Percentiles rank a stretch among this genome's conserved stretches.
These are phyloP conservation scores for Formica selysi DNA, from an alignment of 1,140 invertebrate genomes.

Conservation along the genomic window DNA sequence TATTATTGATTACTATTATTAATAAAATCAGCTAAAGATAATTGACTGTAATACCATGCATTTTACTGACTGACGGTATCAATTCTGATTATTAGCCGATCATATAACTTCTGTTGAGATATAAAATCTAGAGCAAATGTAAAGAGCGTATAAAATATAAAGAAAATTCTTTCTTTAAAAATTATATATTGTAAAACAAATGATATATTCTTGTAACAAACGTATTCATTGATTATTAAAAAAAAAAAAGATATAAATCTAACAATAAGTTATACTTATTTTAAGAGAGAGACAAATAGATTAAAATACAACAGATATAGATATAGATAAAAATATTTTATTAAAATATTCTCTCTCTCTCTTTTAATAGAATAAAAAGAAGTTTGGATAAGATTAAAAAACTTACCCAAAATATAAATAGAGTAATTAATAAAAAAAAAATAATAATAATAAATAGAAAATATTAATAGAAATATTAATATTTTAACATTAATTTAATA, in stretches of 20 bases:
- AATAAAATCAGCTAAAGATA: constrained; percentile 9
- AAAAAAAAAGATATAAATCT: background rate
- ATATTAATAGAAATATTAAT: background rate
- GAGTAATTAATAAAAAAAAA: too few relatives aligned
- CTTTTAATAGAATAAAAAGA: background rate
- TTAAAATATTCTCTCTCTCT: too few relatives aligned
- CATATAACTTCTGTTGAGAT: background rate
- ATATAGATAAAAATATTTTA: constrained; percentile 3
- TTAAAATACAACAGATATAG: background rate
- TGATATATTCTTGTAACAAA: background rate
- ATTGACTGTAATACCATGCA: background rate
- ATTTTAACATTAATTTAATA: too few relatives aligned
- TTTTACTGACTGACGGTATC: constrained; percentile 3
- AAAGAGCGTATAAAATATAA: background rate
- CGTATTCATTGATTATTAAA: background rate
- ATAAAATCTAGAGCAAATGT: background rate
- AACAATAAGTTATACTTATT: background rate
- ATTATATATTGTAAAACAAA: background rate
- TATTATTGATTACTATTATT: background rate
- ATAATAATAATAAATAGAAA: too few relatives aligned
- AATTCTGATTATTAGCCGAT: constrained; percentile 10
- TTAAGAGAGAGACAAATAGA: background rate
- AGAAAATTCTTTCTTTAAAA: background rate
- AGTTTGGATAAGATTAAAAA: background rate
- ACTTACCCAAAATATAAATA: too few relatives aligned